Evolutionary conservation across 1,140 invertebrate species (phyloP), one percentile per base, ranked within the genome.

Genomic region (Agraylea sexmaculata): DNA sequence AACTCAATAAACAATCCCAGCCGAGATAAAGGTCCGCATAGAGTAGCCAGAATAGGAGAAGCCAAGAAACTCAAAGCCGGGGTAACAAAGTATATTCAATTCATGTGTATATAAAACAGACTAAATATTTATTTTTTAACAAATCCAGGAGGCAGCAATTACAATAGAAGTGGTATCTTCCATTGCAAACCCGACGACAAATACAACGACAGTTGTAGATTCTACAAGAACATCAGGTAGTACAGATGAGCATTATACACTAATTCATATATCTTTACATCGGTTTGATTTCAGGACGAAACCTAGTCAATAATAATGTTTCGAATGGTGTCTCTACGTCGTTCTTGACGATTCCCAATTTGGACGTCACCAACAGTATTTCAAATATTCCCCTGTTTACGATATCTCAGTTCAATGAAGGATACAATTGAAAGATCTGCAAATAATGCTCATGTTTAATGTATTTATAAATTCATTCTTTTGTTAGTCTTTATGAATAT

Each of bases 381-480:
- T 25, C 36, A 5, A 43, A 43, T 34, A 12, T 38, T 11, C 35
- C 42, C 12, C 18, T 46, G 8, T 46, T 46, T 13, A 39, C 45
- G n/a, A 13, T 46, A 21, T 37, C 41, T n/a, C 45, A 46, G n/a
- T 43, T 39, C 21, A 42, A 46, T 36, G 40, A 42, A n/a, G 45
- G 40, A 29, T 42, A 42, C 22, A 46, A 46, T 22, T 46, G 28
- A 35, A 8, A 25, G 23, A 8, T 25, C n/a, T 7, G 23, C 23
- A 25, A n/a, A n/a, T n/a, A n/a, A n/a, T n/a, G n/a, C n/a, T n/a
- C n/a, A n/a, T n/a, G n/a, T n/a, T n/a, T n/a, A n/a, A n/a, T n/a
- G n/a, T n/a, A n/a, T n/a, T n/a, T n/a, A n/a, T n/a, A n/a, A n/a
- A n/a, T n/a, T n/a, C n/a, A n/a, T n/a, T n/a, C n/a, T n/a, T n/a